Base-by-base conservation (phyloP, 2,113 vertebrate genomes). In the Lanius collurio region DNA sequence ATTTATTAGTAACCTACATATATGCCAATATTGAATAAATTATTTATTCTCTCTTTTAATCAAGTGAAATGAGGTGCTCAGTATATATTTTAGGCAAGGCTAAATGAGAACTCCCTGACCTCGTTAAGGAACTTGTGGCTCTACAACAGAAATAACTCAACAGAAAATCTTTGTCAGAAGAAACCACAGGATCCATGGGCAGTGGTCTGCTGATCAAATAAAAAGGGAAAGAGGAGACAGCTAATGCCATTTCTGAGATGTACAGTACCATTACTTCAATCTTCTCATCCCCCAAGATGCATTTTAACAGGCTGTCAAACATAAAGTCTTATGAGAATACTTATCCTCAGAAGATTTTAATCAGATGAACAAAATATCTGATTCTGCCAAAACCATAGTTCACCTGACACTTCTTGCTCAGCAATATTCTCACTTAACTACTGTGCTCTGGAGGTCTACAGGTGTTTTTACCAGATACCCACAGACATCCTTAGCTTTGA, bases 261-360 rank as follows among this genome's bases (percentile, higher is more conserved):
- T 41, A 44, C 7, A 3, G 26, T 41, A 78, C 64, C 63, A 81
- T 81, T 89, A 70, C 41, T 82, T 88, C 83, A 67, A 94, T 86
- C n/a, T 97, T 64, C 74, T 73, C 75, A 64, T 84, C 60, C 74
- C 83, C 63, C 75, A 74, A 60, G 68, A 90, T 84, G 59, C 39
- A 59, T 85, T 95, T 96, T 80, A 84, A 86, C 81, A 94, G 91
- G 86, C 89, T 95, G 83, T 92, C 90, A 96, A 94, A 96, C 75
- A 82, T 30, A 67, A 84, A 93, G 93, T 77, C 79, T 69, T 64
- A 52, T 23, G 53, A 88, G 75, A 91, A 82, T 53, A 20, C 64
- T 77, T 84, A 89, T 83, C 83, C 70, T 86, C 35, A 88, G 64
- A 95, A 87, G 70, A 79, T 81, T 96, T 96, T 82, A 92, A 89